Base-by-base conservation (phyloP, 2,113 vertebrate genomes). In the Chascanopsetta lugubris region DNA sequence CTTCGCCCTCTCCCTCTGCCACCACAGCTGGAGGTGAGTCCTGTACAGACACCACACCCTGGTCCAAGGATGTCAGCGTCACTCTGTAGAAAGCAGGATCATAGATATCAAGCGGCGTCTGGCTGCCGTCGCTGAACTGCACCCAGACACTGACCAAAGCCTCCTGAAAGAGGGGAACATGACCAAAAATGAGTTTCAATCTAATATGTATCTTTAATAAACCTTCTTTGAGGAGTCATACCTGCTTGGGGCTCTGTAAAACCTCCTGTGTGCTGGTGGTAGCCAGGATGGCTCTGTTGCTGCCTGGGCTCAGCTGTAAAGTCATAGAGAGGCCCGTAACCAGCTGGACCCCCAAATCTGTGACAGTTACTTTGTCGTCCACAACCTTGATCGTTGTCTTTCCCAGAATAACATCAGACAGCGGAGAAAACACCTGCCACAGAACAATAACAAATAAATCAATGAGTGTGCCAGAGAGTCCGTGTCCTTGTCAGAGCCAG, bases 281-380 rank as follows among this genome's bases (percentile, higher is more conserved):
- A 10, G 95, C 95, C 18, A 95, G 89, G 61, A 97, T 92, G 69
- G 95, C 95, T 25, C 92, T 93, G 71, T 94, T 95, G 87, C 95
- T 96, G 6, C 94, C 96, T 0, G 94, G 79, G 70, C 96, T 98
- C 75, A 97, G 94, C 83, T 97, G 95, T 61, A 97, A 83, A 17
- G 92, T 95, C n/a, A 98, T 92, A 0, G 95, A 94, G 71, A 97
- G 88, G 0, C 94, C 94, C 0, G 95, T 90, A 43, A 97, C 94
- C 87, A 97, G 80, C 82, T 97, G 96, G 77, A 97, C 92, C 2
- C 94, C 94, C 12, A 97, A 88, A 82, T 96, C 94, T 0, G 95
- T 94, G 68, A 97, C 92, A 22, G 94, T 93, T 90, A 98, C 95
- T 87, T 96, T 98, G 82, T 97, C 95, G 0, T 97, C 95, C 66